Evolutionary conservation across 2,797 vertebrate genomes (phyloP).

Genomic region (Phataginus tricuspis): DNA sequence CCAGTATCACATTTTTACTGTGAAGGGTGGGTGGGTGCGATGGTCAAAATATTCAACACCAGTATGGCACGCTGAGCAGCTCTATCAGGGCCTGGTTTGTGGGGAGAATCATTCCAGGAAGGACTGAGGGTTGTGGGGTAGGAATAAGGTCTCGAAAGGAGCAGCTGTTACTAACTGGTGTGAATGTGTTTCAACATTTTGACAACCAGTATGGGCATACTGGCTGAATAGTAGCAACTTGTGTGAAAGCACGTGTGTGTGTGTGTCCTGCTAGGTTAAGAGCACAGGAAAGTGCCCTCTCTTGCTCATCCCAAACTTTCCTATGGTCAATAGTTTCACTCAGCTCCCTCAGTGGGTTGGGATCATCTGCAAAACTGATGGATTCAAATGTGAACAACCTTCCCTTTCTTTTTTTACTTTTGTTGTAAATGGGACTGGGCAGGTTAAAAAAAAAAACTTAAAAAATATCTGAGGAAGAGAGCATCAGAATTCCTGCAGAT

Average conservation of each 20-base stretch:
- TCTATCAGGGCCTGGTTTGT: neutral
- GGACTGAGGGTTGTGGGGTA: neutral
- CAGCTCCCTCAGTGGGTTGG: neutral
- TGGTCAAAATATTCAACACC: neutral
- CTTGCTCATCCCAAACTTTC: neutral
- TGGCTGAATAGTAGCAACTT: neutral
- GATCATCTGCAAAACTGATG: neutral
- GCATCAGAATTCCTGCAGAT: neutral
- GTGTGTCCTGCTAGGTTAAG: neutral
- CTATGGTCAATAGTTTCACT: neutral
- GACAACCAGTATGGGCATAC: neutral
- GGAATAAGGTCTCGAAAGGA: neutral
- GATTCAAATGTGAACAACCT: neutral
- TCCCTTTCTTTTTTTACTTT: neutral
- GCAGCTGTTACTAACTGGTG: neutral
- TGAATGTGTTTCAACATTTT: neutral
- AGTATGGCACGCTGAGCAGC: neutral
- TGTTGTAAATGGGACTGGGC: neutral
- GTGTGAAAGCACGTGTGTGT: neutral
- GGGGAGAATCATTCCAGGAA: neutral
- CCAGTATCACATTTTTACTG: neutral
- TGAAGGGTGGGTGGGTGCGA: neutral
- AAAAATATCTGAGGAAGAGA: neutral
- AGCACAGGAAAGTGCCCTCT: neutral
- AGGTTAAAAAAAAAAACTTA: neutral